phyloP scores from a whole-genome alignment of 2,888 invertebrate genomes.

The Molorchus minor region DNA sequence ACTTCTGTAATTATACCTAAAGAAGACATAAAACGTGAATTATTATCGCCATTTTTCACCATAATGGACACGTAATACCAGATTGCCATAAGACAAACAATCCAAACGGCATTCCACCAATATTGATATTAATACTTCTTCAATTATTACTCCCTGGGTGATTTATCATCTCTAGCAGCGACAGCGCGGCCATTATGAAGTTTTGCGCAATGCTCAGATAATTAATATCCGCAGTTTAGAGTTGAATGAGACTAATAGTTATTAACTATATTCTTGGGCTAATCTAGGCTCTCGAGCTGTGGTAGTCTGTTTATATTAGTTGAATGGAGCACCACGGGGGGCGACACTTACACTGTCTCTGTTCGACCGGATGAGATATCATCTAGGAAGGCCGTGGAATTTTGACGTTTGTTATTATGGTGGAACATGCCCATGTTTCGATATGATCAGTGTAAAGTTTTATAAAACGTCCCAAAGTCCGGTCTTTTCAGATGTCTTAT shows the following conservation, averaged over 20 bases:
- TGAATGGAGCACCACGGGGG: constrained; percentile 59
- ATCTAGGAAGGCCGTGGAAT: constrained; percentile 55
- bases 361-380: constrained; percentile 53
- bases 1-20: too few relatives aligned
- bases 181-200: constrained; percentile 36
- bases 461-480: constrained; percentile 24
- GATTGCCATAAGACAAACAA: constrained; percentile 10
- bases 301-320: constrained; percentile 59
- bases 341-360: constrained; percentile 59
- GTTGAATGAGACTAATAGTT: constrained; percentile 47
- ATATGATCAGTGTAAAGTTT: constrained; percentile 38
- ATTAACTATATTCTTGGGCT: constrained; percentile 45
- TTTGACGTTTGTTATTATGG: constrained; percentile 55
- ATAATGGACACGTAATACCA: too few relatives aligned
- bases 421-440: constrained; percentile 33
- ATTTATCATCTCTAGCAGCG: constrained; percentile 48
- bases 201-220: constrained; percentile 27
- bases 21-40: too few relatives aligned
- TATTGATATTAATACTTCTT: constrained; percentile 51
- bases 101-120: constrained; percentile 43
- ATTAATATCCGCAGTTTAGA: constrained; percentile 44
- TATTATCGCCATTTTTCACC: too few relatives aligned
- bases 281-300: constrained; percentile 28
- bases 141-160: constrained; percentile 44
- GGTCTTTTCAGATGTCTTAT: constrained; percentile 28